A percentile compares a stretch with the other conserved stretches of the same genome.
Evolutionary conservation across 2,113 vertebrate species (phyloP).

Genomic region (Chiloscyllium plagiosum): DNA sequence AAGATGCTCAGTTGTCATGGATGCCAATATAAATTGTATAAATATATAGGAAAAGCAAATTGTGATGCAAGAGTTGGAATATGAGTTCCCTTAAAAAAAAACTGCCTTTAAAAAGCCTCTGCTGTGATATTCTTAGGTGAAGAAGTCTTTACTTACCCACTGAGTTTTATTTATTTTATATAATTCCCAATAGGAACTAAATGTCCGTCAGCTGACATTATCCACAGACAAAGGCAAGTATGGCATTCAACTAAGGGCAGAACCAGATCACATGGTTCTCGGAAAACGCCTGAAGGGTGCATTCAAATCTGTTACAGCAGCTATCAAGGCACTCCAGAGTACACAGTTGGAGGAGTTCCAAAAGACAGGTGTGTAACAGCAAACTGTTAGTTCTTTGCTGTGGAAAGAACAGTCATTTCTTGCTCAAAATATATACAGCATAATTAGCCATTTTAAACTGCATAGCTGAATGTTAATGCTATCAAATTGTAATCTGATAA

Average conservation of each 20-base stretch:
- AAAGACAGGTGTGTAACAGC: constrained; percentile 62
- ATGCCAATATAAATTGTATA: background rate
- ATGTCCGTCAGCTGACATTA: constrained; percentile 80
- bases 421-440: background rate
- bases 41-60: background rate
- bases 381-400: background rate
- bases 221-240: constrained; percentile 86
- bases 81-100: background rate
- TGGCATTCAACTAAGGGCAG: constrained; percentile 78
- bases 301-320: constrained; percentile 74
- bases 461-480: background rate
- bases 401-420: background rate
- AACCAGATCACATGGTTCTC: constrained; percentile 94
- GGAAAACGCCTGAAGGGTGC: constrained; percentile 88
- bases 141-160: background rate
- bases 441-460: background rate
- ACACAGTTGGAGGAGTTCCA: constrained; percentile 84
- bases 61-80: background rate
- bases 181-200: constrained; percentile 71
- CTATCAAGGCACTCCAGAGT: constrained; percentile 80
- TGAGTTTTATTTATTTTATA: background rate
- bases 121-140: background rate
- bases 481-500: background rate
- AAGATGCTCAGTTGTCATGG: background rate
- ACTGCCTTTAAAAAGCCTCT: background rate